A percentile compares a stretch with the other conserved stretches of the same genome.
Conservation (phyloP, 2,113 vertebrate species). For the Cricetomys ansorgei region DNA sequence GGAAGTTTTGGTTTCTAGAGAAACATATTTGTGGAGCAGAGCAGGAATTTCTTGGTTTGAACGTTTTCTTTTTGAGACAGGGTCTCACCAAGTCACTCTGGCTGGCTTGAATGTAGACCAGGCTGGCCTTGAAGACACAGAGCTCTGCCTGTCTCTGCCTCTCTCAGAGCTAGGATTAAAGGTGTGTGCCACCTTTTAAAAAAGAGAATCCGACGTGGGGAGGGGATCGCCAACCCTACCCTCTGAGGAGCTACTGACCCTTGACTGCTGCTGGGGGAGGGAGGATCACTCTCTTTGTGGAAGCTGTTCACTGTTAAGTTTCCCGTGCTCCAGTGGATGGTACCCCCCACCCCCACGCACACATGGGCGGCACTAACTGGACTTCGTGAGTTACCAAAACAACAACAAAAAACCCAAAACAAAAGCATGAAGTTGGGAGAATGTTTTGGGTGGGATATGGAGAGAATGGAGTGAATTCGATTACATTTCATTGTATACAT, state of each 20-base stretch:
- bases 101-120: neutral
- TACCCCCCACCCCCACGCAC: no score
- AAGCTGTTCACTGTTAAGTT: no score
- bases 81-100: neutral
- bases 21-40: neutral
- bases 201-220: neutral
- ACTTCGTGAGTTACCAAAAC: neutral
- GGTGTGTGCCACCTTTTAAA: neutral
- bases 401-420: neutral
- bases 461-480: no score
- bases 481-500: neutral
- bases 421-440: neutral
- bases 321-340: neutral
- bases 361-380: neutral
- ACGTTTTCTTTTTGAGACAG: slow-evolving; percentile 1
- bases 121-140: neutral
- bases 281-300: neutral
- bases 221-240: neutral
- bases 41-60: neutral
- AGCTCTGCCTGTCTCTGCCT: neutral
- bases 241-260: neutral
- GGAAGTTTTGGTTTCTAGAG: neutral
- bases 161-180: neutral
- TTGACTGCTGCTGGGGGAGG: neutral
- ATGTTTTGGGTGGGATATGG: no score